These are phyloP conservation scores for Sebastes flavidus DNA, from an alignment of 2,797 vertebrate genomes.

Conservation along the genomic window DNA sequence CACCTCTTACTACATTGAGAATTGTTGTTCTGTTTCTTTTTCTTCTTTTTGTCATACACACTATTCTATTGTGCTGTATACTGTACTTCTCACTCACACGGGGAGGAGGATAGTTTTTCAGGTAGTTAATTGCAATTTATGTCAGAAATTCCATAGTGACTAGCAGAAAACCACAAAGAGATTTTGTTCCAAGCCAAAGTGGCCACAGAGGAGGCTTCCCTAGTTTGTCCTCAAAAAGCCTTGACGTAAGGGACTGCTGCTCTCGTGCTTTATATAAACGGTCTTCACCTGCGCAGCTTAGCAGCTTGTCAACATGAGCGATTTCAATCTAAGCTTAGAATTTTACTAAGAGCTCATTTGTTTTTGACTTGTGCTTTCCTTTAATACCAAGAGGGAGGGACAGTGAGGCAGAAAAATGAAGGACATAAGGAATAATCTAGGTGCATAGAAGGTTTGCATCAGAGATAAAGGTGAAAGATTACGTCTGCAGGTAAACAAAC, in stretches of 20 bases:
- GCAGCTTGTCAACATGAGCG: neutral
- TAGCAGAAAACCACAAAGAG: slow-evolving; percentile 60
- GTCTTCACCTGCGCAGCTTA: slow-evolving; percentile 19
- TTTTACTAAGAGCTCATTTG: neutral
- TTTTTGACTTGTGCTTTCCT: neutral
- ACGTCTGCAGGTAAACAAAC: slow-evolving; percentile 2
- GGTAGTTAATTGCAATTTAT: slow-evolving; percentile 78
- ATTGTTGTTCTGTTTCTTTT: neutral
- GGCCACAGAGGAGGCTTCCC: slow-evolving; percentile 53
- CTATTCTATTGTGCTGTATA: slow-evolving; percentile 14
- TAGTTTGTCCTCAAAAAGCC: slow-evolving; percentile 51
- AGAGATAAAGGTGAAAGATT: neutral
- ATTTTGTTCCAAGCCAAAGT: slow-evolving; percentile 59
- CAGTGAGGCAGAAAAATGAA: neutral
- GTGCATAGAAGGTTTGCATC: neutral
- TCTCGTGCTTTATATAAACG: slow-evolving; percentile 13
- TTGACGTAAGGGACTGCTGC: neutral
- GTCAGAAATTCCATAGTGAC: slow-evolving; percentile 67
- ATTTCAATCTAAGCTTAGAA: neutral
- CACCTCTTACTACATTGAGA: neutral
- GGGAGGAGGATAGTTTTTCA: slow-evolving; percentile 61
- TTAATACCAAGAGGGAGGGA: neutral
- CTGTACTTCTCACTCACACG: slow-evolving; percentile 35
- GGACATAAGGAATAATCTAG: neutral
- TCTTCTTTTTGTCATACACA: neutral